Base-by-base conservation (phyloP, 2,888 invertebrate genomes). In the Brachypterus glaber region DNA sequence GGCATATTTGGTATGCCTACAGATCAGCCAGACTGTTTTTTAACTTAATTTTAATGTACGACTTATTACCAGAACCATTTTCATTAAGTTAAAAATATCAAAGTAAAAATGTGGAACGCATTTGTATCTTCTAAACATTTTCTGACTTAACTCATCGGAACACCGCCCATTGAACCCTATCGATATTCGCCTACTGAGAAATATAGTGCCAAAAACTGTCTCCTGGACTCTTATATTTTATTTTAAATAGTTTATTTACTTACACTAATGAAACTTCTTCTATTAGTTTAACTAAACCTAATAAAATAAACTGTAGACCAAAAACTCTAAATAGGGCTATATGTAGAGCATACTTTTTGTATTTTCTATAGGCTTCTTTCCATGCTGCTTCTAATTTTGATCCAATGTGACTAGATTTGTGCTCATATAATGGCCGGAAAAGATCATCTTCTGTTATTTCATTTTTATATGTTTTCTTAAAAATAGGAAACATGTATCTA, bases 401-500 rank as follows among this genome's bases (percentile, higher is more conserved):
- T 4, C 82, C 83, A 7, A 81, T 68, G 17, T 51, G 34, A 49
- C 72, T 70, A 1, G 88, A 87, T 55, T 73, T 71, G 58, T 87
- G 87, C 16, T 70, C 70, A 21, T 67, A 67, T 32, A 82, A 68
- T 0, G 84, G 75, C 44, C 77, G 73, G 51, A 77, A 79, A 25
- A 90, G 66, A 63, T 90, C 90, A 13, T 73, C 69, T 35, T 79
- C 72, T 45, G 78, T 80, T 33, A 89, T 61, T 42, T 80, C 77
- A 46, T 80, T 74, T 45, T 70, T 73, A 49, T 74, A 75, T 0
- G 86, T 85, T 53, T 75, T 74, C 51, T 74, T 76, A 60, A 87
- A 87, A 44, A 83, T 64, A 3, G 79, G 80, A 54, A 84, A 69
- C 51, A 83, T 79, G 78, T 86, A 89, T 64, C 81, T 80, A 54